Base-by-base conservation (phyloP, 1,140 invertebrate species). In the Meloidogyne floridensis region DNA sequence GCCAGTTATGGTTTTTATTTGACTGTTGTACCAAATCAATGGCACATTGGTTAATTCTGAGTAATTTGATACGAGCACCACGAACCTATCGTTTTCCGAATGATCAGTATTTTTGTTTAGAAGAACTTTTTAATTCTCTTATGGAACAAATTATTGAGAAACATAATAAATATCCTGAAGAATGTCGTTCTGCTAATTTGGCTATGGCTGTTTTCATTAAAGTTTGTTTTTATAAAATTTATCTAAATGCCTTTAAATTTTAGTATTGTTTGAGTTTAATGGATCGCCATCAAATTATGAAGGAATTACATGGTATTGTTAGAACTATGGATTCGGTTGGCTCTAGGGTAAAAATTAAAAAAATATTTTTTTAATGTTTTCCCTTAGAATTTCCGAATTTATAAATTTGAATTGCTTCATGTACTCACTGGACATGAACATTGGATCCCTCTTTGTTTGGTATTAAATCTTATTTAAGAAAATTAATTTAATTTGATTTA, bases 251-350 rank as follows among this genome's bases (percentile, higher is more conserved):
- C n/a, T 47, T 84, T 72, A 8, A 82, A 76, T 92, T 92, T 80
- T 92, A 95, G 94, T 94, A 93, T 89, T 95, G 95, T 87, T 92
- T 97, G 65, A 95, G 94, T 13, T 93, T 97, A 85, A 95, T 97
- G 94, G 95, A 98, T 91, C 92, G 96, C 84, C 95, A 95, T 43
- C 95, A 95, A 90, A 93, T 97, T 18, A 96, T 97, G 87, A 93
- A 93, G 81, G 90, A 96, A 84, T 94, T 97, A 78, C 95, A 95
- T 87, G 93, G 92, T 73, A 95, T 96, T 88, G 92, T 97, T 87
- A 94, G 94, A 71, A 94, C 94, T 87, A 96, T 96, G 89, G 93
- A 94, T 83, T 92, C 93, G 0, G 94, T 94, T 13, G 94, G 96
- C 91, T 92, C 93, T 0, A 91, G 90, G 88, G 91, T 92, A 83